phyloP scores from a whole-genome alignment of 2,113 vertebrate species.

The Trematocara macrostoma region DNA sequence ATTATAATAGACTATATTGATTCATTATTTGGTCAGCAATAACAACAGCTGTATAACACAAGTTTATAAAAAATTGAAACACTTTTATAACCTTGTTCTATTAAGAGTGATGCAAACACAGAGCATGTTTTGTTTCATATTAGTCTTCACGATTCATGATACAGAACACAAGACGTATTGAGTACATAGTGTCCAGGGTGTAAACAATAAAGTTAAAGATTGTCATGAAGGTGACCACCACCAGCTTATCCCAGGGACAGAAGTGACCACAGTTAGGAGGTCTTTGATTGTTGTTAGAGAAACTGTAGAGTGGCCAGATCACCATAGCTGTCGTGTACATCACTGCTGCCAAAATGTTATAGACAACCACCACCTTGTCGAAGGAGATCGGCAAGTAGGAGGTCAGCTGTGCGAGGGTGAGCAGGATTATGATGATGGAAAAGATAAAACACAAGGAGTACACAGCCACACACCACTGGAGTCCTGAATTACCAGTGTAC shows the following conservation, averaged over 20 bases:
- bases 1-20: not conserved
- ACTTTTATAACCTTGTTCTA: not conserved
- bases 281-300: not conserved
- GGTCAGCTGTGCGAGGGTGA: constrained; percentile 67
- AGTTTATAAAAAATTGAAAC: not conserved
- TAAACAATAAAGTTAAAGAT: constrained; percentile 80
- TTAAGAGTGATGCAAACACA: not conserved
- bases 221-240: constrained; percentile 79
- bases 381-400: constrained; percentile 61
- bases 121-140: not conserved
- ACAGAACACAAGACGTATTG: constrained; percentile 74
- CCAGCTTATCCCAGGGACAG: constrained; percentile 59
- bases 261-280: accelerated
- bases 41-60: not conserved
- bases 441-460: constrained; percentile 84
- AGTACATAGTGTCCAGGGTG: constrained; percentile 75
- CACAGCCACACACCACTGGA: constrained; percentile 81
- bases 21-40: not conserved
- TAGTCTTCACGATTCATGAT: not conserved
- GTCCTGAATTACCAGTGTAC: accelerated
- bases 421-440: constrained; percentile 74
- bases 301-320: constrained; percentile 82
- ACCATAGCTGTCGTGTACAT: constrained; percentile 77
- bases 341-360: constrained; percentile 71
- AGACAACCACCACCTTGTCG: constrained; percentile 71